Conservation (phyloP, 2,797 vertebrate genomes). For the Amphiprion clarkii region DNA sequence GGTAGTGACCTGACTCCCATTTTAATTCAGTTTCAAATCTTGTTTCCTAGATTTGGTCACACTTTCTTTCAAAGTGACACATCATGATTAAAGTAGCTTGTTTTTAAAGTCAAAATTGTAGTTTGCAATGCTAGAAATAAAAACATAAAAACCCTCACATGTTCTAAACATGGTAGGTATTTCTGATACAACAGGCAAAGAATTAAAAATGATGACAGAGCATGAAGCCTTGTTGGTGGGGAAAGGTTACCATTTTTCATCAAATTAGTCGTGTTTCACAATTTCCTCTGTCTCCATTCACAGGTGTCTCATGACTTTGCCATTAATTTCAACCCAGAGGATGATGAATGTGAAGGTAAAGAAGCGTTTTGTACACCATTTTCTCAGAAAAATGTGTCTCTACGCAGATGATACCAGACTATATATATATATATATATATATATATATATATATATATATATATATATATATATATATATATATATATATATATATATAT, state of each 20-base stretch:
- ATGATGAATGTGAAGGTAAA: constrained; percentile 97
- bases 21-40: no score
- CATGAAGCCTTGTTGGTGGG: not conserved
- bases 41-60: no score
- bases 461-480: not conserved
- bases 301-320: constrained; percentile 98
- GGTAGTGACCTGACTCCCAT: no score
- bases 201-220: not conserved
- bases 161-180: not conserved
- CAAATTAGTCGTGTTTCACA: constrained; percentile 19
- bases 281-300: constrained; percentile 26
- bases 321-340: constrained; percentile 96
- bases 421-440: not conserved
- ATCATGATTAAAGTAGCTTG: no score
- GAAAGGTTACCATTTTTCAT: not conserved
- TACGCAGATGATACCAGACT: constrained; percentile 23
- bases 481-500: not conserved
- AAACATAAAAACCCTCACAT: not conserved
- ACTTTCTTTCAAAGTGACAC: no score
- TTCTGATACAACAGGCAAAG: not conserved
- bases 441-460: not conserved
- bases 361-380: not conserved
- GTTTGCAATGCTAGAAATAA: no score
- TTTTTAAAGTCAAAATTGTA: no score
- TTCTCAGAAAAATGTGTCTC: constrained; percentile 4